Base-by-base conservation (phyloP, 2,113 vertebrate genomes). In the Pleuronectes platessa region DNA sequence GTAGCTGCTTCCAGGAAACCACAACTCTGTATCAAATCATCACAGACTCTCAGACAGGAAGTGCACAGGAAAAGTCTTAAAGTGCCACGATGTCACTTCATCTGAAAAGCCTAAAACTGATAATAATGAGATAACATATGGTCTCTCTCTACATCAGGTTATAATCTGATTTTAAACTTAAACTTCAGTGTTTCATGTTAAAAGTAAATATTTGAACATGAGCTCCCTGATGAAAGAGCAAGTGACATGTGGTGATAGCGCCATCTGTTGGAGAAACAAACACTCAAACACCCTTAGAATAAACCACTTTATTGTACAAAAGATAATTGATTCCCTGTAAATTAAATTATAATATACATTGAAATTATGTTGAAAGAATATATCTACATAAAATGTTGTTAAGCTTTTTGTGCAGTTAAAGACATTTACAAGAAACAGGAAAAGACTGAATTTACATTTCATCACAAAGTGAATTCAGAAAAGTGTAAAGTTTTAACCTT, bases 201-300 rank as follows among this genome's bases (percentile, higher is more conserved):
- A 47, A 23, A 21, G 15, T 56, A 24, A 12, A 42, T 42, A 47
- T 65, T 23, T 62, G 12, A 78, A 35, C 31, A 6, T 6, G 23
- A 49, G 27, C 31, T 6, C 0, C 26, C n/a, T 11, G 23, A 23
- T 21, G 5, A 23, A 40, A 31, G 54, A 42, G 17, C 5, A 18
- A 26, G 14, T 10, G 20, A 18, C 26, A 14, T 23, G n/a, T 5
- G 3, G 24, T 53, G 73, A 61, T 13, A 6, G 66, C 80, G 10
- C 89, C 91, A 81, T 70, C 91, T 88, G 64, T 40, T 91, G 91
- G 85, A 23, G 1, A 72, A 69, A 79, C 58, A 72, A 69, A 79
- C 58, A 51, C 61, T 85, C 42, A 15, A 2, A 21, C 31, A 53
- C 2, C 0, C 14, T 47, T 2, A 40, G 9, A 8, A 53, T n/a